phyloP scores from a whole-genome alignment of 2,888 invertebrate genomes.

The Pachycephus smyrnensis region DNA sequence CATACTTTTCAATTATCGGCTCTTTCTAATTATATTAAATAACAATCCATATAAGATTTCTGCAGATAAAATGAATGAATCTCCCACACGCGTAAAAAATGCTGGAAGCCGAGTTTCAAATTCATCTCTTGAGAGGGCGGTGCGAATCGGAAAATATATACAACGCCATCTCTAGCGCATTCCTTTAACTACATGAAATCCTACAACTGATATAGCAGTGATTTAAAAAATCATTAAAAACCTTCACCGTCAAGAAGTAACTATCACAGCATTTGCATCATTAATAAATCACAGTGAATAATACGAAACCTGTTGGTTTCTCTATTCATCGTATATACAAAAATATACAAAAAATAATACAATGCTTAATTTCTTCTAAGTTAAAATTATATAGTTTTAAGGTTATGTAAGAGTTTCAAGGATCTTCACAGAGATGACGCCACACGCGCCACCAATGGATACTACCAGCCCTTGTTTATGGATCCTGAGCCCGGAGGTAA shows the following conservation, averaged over 20 bases:
- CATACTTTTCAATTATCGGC: conserved; percentile 37
- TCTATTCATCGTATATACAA: background rate
- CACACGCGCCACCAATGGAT: background rate
- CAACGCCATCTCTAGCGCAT: background rate
- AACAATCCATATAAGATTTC: background rate
- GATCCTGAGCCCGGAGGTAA: background rate
- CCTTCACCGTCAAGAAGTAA: background rate
- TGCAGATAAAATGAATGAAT: background rate
- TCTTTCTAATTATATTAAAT: background rate
- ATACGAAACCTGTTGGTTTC: background rate
- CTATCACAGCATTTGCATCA: background rate
- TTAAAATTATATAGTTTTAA: background rate
- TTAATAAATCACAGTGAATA: background rate
- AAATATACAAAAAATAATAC: background rate
- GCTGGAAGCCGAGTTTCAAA: background rate
- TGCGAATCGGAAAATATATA: background rate
- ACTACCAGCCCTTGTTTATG: background rate
- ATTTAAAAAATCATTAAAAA: background rate
- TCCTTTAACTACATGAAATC: background rate
- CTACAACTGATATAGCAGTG: background rate
- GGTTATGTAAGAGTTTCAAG: background rate
- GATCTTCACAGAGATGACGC: background rate
- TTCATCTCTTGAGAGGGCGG: background rate
- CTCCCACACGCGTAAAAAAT: background rate
- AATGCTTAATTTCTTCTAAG: background rate